Percentiles rank a stretch among this genome's conserved stretches.
Evolutionary conservation across 2,113 vertebrate species (phyloP).

Genomic region (Tupaia chinensis): DNA sequence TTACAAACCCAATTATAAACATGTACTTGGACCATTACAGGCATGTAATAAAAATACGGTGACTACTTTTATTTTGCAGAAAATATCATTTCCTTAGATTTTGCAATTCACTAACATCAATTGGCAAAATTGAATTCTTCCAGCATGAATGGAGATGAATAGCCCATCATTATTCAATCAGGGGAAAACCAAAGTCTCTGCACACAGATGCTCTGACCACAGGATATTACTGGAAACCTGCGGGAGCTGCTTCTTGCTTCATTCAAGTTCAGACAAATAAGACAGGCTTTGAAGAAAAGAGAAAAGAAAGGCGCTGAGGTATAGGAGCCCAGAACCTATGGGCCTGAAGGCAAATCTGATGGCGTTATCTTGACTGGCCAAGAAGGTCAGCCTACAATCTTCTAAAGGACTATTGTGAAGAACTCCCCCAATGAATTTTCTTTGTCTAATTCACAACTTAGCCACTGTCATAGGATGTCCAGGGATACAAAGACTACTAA

Average conservation of each 20-base stretch:
- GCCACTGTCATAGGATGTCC: background rate
- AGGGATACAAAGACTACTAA: background rate
- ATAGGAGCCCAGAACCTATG: background rate
- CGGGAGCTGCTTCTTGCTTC: background rate
- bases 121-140: constrained; percentile 71
- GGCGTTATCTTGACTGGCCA: too few species aligned
- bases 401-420: background rate
- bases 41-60: constrained; percentile 55
- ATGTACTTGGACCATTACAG: constrained; percentile 65
- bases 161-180: constrained; percentile 68
- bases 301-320: background rate
- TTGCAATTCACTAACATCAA: constrained; percentile 55
- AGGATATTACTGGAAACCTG: constrained; percentile 1
- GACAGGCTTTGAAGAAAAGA: background rate
- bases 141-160: constrained; percentile 55
- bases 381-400: background rate
- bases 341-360: background rate
- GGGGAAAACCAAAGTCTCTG: constrained; percentile 63
- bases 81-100: constrained; percentile 64
- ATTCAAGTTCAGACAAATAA: constrained; percentile 25
- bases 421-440: background rate
- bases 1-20: constrained; percentile 42
- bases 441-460: background rate
- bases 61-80: constrained; percentile 62
- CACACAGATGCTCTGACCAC: constrained; percentile 62